phyloP scores from a whole-genome alignment of 2,888 invertebrate genomes.

The Aromia moschata region DNA sequence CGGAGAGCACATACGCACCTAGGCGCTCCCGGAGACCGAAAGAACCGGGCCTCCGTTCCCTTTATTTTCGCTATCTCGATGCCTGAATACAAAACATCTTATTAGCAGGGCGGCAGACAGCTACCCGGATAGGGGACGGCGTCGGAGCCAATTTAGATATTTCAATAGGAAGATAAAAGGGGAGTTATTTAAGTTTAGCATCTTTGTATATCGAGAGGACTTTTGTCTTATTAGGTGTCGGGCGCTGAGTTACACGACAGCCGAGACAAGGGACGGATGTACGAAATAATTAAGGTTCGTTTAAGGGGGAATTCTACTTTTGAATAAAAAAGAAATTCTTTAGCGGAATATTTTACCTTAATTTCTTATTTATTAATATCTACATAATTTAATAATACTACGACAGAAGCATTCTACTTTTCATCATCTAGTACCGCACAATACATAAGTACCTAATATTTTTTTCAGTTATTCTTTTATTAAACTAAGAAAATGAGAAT shows the following conservation, averaged over 20 bases:
- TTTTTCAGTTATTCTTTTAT: no score
- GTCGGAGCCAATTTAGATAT: constrained; percentile 1
- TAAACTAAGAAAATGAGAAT: no score
- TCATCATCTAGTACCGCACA: no score
- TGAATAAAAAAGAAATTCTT: no score
- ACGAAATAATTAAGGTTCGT: no score
- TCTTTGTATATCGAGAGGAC: not conserved
- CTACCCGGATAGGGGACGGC: constrained; percentile 1
- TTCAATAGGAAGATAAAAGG: not conserved
- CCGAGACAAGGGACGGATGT: no score
- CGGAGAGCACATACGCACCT: constrained; percentile 26
- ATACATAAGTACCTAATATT: no score
- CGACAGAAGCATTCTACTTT: no score
- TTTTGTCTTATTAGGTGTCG: not conserved
- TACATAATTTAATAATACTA: no score
- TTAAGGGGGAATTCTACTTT: no score
- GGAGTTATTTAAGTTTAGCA: not conserved
- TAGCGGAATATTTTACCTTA: no score
- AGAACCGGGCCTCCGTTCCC: constrained; percentile 24
- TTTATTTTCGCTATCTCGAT: constrained; percentile 32
- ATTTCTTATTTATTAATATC: no score
- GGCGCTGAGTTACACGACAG: not conserved
- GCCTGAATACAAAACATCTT: constrained; percentile 33
- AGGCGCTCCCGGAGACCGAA: constrained; percentile 8
- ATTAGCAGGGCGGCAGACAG: not conserved